These are phyloP conservation scores for Brachionus koreanus DNA, from an alignment of 1,140 invertebrate species.

Conservation along the genomic window DNA sequence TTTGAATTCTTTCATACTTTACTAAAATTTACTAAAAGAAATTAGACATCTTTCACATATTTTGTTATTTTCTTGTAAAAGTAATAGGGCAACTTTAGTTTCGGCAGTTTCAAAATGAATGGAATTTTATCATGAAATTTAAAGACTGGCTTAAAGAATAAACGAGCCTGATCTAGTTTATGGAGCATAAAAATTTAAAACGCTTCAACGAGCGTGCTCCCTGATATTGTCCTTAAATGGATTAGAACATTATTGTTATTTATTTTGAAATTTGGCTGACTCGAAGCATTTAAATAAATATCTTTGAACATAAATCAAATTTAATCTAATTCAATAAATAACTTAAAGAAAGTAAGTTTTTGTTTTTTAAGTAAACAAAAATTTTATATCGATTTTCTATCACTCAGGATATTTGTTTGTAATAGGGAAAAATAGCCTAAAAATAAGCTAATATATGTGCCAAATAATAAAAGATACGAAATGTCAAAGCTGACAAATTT, in stretches of 20 bases:
- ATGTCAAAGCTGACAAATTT: not conserved
- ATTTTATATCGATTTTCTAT: not conserved
- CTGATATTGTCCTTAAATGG: not conserved
- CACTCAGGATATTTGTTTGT: too few species aligned
- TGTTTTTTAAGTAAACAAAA: not conserved
- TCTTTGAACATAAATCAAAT: not conserved
- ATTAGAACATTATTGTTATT: not conserved
- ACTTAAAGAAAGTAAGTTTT: not conserved
- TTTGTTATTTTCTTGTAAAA: too few species aligned
- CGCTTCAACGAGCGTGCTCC: not conserved
- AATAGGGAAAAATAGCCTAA: too few species aligned
- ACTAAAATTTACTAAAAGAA: too few species aligned
- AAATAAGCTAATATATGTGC: not conserved
- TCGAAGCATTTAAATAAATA: not conserved
- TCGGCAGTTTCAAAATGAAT: not conserved
- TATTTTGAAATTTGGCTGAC: not conserved
- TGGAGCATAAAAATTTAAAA: not conserved
- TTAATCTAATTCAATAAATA: not conserved
- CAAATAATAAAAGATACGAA: not conserved
- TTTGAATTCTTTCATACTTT: too few species aligned
- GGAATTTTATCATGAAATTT: not conserved
- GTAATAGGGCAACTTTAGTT: too few species aligned
- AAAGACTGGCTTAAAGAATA: not conserved
- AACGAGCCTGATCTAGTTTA: not conserved
- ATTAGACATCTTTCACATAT: not conserved